phyloP scores from a whole-genome alignment of 2,888 invertebrate genomes.

The Caenorhabditis sp. region DNA sequence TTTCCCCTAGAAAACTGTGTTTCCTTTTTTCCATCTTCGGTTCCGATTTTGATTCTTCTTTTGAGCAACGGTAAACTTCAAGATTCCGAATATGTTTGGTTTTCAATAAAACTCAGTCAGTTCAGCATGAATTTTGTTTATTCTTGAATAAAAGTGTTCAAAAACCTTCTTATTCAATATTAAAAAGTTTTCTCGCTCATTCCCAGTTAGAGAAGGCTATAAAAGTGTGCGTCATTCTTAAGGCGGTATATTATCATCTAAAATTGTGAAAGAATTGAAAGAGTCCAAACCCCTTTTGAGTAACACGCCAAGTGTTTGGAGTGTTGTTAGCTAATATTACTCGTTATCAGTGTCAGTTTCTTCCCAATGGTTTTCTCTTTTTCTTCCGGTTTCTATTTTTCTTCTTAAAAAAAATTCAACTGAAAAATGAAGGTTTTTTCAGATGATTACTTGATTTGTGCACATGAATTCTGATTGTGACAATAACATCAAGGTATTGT shows the following conservation, averaged over 20 bases:
- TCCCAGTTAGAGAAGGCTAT: not conserved
- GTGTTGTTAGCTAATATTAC: too few species aligned
- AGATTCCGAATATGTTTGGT: not conserved
- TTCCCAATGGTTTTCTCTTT: not conserved
- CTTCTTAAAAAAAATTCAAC: too few species aligned
- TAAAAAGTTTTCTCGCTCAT: not conserved
- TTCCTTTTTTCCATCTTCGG: constrained; percentile 11
- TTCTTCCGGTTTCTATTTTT: not conserved
- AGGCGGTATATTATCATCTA: not conserved
- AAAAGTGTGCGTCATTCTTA: not conserved
- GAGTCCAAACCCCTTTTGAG: too few species aligned
- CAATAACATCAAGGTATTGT: constrained; percentile 36
- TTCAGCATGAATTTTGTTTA: not conserved
- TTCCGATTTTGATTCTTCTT: not conserved
- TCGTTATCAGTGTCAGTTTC: too few species aligned
- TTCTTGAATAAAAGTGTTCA: too few species aligned
- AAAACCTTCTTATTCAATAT: not conserved
- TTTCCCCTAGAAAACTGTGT: not conserved
- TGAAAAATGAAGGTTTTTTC: constrained; percentile 21
- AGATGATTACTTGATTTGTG: constrained; percentile 58
- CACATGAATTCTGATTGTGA: constrained; percentile 56
- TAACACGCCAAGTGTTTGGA: too few species aligned
- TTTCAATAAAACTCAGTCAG: constrained; percentile 8
- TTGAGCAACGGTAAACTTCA: not conserved
- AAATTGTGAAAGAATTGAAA: not conserved